Evolutionary conservation across 2,888 invertebrate genomes (phyloP), one percentile per base, ranked within the genome.

Genomic region (Nymphalis polychloros): DNA sequence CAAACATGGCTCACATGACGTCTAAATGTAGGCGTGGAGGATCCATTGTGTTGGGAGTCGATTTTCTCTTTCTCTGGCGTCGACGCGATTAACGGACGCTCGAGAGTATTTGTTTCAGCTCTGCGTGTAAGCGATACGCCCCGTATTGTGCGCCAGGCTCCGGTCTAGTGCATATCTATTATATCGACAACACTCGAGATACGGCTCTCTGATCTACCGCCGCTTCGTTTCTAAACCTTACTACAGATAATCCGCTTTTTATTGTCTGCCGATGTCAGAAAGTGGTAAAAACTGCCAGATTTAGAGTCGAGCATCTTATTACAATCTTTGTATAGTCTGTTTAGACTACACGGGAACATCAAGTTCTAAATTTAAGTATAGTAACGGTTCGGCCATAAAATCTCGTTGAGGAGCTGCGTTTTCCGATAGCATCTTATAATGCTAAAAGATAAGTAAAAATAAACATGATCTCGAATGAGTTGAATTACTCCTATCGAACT

Each of bases 141-240:
- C 81, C 78, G 85, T 87, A 88, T 88, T 90, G 90, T 90, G 84
- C 84, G 84, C 80, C 82, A 76, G 76, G 82, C 83, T 87, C 84
- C 88, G 90, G 89, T 91, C 90, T 90, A 89, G 85, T 89, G 90
- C 89, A 79, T 87, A 88, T 87, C 88, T 89, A 88, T 87, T 88
- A 88, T 88, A 88, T 84, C 83, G 85, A 81, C 85, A 86, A 83
- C 83, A 78, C 80, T 83, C 81, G 83, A 86, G 84, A 81, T 81
- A 80, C 83, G 81, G 84, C 81, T 84, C 86, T 85, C 82, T 81
- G 84, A 85, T 85, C 82, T 80, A 80, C 76, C 80, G 83, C 79
- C 81, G 85, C 84, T 89, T 83, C 85, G 87, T 87, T 89, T 90
- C 85, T 84, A 84, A 71, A 69, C 64, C 67, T 64, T 67, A 60